Conservation (phyloP, 2,797 vertebrate genomes). For the Rhinatrema bivittatum region DNA sequence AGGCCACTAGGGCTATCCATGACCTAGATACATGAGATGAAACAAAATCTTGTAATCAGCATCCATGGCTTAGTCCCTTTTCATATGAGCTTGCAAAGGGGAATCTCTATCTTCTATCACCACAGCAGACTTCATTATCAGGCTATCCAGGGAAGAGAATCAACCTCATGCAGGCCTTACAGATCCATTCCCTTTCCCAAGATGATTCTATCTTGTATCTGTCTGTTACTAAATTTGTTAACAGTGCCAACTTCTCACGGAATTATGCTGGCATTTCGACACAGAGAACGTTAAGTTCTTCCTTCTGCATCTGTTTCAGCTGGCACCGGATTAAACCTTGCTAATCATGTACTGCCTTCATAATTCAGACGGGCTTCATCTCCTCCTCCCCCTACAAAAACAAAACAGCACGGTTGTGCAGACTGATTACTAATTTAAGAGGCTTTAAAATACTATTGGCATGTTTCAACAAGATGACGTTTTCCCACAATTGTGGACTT, state of each 20-base stretch:
- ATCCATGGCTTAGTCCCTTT: too few relatives aligned
- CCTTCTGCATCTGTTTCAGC: constrained; percentile 8
- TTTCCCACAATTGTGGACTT: too few relatives aligned
- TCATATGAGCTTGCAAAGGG: too few relatives aligned
- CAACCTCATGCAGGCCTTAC: too few relatives aligned
- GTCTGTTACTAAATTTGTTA: not conserved
- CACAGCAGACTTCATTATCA: too few relatives aligned
- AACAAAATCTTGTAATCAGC: too few relatives aligned
- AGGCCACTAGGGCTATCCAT: too few relatives aligned
- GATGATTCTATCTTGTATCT: constrained; percentile 8
- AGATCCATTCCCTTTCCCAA: not conserved
- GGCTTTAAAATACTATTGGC: too few relatives aligned
- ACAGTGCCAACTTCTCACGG: constrained; percentile 11
- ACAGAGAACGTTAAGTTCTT: constrained; percentile 6
- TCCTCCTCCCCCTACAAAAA: constrained; percentile 4
- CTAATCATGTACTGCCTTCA: not conserved
- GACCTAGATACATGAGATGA: too few relatives aligned
- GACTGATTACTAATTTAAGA: too few relatives aligned
- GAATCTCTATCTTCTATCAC: too few relatives aligned
- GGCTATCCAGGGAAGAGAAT: not conserved
- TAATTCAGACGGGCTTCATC: not conserved
- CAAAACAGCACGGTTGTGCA: not conserved
- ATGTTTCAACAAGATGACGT: too few relatives aligned
- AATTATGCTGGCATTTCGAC: constrained; percentile 19
- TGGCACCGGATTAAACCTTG: constrained; percentile 7